Base-by-base conservation (phyloP, 2,888 invertebrate species). In the Melieria picta region DNA sequence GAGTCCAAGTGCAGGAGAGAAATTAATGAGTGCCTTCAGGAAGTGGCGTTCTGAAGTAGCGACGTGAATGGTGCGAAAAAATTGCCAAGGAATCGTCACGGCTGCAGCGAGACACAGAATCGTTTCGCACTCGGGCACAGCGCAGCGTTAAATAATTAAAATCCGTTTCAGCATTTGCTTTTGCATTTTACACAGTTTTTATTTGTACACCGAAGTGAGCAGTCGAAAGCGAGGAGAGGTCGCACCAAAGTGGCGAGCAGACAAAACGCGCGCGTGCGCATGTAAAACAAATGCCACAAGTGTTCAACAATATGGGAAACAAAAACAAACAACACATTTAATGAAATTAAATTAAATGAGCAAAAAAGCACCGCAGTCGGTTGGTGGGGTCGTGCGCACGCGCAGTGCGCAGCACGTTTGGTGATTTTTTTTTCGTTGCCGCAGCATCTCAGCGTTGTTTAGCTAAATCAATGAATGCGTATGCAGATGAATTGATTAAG, bases 111-210 rank as follows among this genome's bases (percentile, higher is more conserved):
- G 30, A 30, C 30, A 30, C 50, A 42, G 10, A 67, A 52, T 43
- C 60, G 67, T 61, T 10, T 42, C 16, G 60, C 16, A 67, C 52
- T 60, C 60, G 50, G 43, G 60, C 60, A 42, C 67, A 52, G 52
- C 45, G n/a, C 52, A 60, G 45, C 43, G 61, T 61, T 45, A 61
- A 67, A 67, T 67, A 67, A 67, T 67, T 67, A 43, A 43, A 67
- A 58, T 16, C 52, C 52, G 45, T n/a, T 42, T 43, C 50, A 46
- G 3, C 52, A 11, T 45, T 45, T 61, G 67, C 60, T 61, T 67
- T 56, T 67, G 60, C 42, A 67, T 67, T 52, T 61, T 42, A 7
- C 3, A 3, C 30, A 30, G 30, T 30, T 30, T 30, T 30, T 30
- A 30, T 30, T 30, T 30, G 30, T 3, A 30, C 30, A 30, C 30